Base-by-base conservation (phyloP, 2,113 vertebrate species). In the Plectropomus leopardus region DNA sequence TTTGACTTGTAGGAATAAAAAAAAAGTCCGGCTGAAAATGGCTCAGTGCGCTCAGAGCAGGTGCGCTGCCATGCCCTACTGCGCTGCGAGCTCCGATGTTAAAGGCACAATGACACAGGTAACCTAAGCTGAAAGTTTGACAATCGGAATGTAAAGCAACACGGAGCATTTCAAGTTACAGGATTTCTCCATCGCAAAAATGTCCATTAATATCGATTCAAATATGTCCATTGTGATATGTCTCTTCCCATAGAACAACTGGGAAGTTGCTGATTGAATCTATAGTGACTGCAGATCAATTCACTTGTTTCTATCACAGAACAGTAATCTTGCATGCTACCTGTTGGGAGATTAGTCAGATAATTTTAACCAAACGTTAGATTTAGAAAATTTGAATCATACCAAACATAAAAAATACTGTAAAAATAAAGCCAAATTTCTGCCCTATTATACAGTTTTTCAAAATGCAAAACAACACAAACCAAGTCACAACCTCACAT, bases 11-110 rank as follows among this genome's bases (percentile, higher is more conserved):
- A 47, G 17, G n/a, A n/a, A n/a, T 40, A 40, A 40, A 40, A 59
- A 11, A 72, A 73, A 72, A 72, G 64, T 87, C 44, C 3, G 45
- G 16, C 4, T 72, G 54, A 2, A 65, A 67, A 88, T 57, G 69
- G 13, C 50, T 83, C 63, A 3, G 76, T 71, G 89, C 79, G 81
- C 70, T 60, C 51, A 51, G 88, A 89, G 87, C 92, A 93, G 92
- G 92, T 92, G 92, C 59, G 30, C 63, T 54, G 1, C n/a, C 65
- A 8, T 67, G 57, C 42, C 36, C 61, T 24, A 74, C 68, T 80
- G 85, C 65, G 65, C 87, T 8, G 75, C 65, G 24, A 64, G 64
- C 72, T 86, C 48, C 44, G 51, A 53, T 63, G 67, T 85, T 88
- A 83, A 86, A 89, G 85, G 80, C 54, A 59, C 85, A 85, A 69